phyloP scores from a whole-genome alignment of 2,797 vertebrate species.

The Antrozous pallidus region DNA sequence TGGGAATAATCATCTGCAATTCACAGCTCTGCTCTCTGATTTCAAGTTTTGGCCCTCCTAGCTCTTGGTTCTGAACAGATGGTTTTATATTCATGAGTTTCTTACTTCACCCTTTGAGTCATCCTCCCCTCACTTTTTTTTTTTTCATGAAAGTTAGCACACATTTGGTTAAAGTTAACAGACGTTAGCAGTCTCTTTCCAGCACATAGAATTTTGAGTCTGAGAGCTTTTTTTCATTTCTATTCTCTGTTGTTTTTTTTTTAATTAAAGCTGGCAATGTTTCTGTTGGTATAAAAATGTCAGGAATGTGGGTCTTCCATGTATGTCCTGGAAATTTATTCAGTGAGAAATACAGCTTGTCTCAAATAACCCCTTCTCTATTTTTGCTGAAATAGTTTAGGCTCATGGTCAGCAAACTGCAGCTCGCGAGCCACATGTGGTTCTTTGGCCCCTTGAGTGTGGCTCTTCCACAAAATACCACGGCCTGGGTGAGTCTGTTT shows the following conservation, averaged over 20 bases:
- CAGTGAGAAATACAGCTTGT: background rate
- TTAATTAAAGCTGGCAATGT: background rate
- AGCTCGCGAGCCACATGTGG: too few relatives aligned
- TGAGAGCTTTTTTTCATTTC: background rate
- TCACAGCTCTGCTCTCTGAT: background rate
- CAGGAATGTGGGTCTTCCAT: background rate
- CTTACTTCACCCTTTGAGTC: background rate
- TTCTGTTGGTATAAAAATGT: background rate
- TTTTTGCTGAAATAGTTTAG: background rate
- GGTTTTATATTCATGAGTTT: background rate
- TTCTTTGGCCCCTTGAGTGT: too few relatives aligned
- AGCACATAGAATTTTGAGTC: background rate
- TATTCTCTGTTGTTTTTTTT: background rate
- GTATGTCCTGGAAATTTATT: background rate
- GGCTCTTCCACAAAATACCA: too few relatives aligned
- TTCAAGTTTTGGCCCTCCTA: background rate
- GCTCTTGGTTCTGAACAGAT: background rate
- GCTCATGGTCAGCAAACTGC: too few relatives aligned
- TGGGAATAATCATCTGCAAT: background rate
- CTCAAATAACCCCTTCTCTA: background rate
- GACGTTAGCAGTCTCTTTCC: background rate
- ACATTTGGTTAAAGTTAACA: background rate
- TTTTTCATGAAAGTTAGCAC: background rate
- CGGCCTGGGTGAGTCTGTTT: too few relatives aligned
- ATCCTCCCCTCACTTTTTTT: too few relatives aligned